These are phyloP conservation scores for Auanema sp. DNA, from an alignment of 2,888 invertebrate genomes.

Conservation along the genomic window DNA sequence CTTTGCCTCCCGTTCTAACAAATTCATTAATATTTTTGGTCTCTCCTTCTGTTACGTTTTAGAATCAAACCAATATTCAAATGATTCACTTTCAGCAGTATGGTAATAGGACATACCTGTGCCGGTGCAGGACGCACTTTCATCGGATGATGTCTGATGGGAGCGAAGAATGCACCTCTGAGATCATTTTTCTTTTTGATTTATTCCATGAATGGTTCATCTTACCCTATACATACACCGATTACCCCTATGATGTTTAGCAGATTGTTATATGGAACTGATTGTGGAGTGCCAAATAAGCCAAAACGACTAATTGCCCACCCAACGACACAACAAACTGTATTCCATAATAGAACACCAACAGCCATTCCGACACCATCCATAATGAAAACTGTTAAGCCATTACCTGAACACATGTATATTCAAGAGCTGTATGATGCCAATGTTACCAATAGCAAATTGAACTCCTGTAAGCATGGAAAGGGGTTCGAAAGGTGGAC, in stretches of 20 bases:
- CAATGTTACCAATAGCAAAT: constrained; percentile 41
- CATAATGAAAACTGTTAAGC: constrained; percentile 34
- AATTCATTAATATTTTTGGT: not conserved
- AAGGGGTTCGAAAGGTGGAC: constrained; percentile 32
- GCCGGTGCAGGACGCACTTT: constrained; percentile 40
- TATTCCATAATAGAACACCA: constrained; percentile 45
- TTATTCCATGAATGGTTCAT: constrained; percentile 2
- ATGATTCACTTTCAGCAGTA: not conserved
- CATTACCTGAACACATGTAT: constrained; percentile 9
- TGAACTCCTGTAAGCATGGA: constrained; percentile 38
- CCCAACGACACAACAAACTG: constrained; percentile 30
- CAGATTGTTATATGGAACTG: constrained; percentile 26
- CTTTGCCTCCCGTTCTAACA: constrained; percentile 9
- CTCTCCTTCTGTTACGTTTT: too few species aligned
- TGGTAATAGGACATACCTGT: constrained; percentile 7
- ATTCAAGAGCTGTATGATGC: not conserved
- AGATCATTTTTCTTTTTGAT: too few species aligned
- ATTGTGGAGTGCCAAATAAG: constrained; percentile 39
- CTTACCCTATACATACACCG: constrained; percentile 42
- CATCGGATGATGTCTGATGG: constrained; percentile 38
- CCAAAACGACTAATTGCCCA: constrained; percentile 47
- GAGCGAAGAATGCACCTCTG: constrained; percentile 37
- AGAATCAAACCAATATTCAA: not conserved
- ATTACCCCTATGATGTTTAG: constrained; percentile 44
- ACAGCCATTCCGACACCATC: constrained; percentile 44